A percentile compares a stretch with the other conserved stretches of the same genome.
Conservation (phyloP, 2,888 invertebrate species). For the Tipula confusa region DNA sequence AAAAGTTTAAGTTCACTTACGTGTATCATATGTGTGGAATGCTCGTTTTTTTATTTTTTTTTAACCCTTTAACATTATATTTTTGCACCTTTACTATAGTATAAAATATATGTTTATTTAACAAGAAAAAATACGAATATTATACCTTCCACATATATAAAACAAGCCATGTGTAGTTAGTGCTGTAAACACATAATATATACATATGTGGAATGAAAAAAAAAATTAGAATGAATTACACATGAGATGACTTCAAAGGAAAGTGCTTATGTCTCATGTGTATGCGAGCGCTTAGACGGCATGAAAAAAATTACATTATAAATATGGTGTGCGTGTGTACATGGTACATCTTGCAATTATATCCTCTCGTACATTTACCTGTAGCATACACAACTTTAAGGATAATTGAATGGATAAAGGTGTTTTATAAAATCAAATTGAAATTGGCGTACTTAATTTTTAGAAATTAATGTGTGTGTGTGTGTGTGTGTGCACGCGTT, state of each 20-base stretch:
- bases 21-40: background rate
- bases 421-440: too few relatives aligned
- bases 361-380: background rate
- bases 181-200: background rate
- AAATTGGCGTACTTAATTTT: background rate
- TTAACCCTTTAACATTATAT: background rate
- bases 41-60: background rate
- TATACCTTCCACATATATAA: background rate
- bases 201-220: background rate
- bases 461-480: background rate
- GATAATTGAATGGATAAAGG: background rate
- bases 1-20: background rate
- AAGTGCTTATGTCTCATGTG: background rate
- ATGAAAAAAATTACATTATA: too few relatives aligned
- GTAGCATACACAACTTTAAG: background rate
- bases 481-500: background rate
- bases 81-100: background rate
- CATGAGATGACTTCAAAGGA: slow-evolving; percentile 3
- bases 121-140: too few relatives aligned
- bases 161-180: background rate
- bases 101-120: background rate
- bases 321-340: background rate
- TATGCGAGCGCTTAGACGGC: background rate
- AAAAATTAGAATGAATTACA: background rate
- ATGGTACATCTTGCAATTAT: background rate